phyloP scores from a whole-genome alignment of 2,113 vertebrate genomes.

The Centropus unirufus region DNA sequence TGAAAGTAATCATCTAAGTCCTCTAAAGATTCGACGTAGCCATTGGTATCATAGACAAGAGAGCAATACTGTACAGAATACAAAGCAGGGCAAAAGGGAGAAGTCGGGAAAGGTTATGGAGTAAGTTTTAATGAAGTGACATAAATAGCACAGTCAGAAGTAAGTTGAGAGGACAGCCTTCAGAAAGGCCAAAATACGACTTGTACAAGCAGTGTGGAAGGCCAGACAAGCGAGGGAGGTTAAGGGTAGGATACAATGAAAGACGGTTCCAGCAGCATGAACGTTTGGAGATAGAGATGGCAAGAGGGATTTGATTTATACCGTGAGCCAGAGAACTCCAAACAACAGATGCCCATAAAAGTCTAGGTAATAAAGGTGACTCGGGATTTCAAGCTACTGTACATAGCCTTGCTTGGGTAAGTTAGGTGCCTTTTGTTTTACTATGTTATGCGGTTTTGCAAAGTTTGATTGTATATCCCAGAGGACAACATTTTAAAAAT shows the following conservation, averaged over 20 bases:
- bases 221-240: background rate
- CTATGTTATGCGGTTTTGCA: slow-evolving; percentile 71
- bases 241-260: background rate
- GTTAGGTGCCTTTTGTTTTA: slow-evolving; percentile 71
- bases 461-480: slow-evolving; percentile 64
- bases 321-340: background rate
- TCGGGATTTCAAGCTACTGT: background rate
- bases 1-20: background rate
- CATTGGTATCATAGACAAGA: background rate
- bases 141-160: background rate
- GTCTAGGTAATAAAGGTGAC: background rate
- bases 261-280: background rate
- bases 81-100: background rate
- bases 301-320: background rate
- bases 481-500: slow-evolving; percentile 52
- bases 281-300: background rate
- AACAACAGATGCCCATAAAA: background rate
- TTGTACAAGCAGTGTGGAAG: background rate
- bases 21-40: background rate
- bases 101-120: background rate
- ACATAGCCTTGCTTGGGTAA: background rate
- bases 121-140: background rate
- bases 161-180: background rate
- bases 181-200: background rate
- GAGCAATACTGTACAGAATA: background rate